These are phyloP conservation scores for Gadus chalcogrammus DNA, from an alignment of 2,113 vertebrate genomes.

Conservation along the genomic window DNA sequence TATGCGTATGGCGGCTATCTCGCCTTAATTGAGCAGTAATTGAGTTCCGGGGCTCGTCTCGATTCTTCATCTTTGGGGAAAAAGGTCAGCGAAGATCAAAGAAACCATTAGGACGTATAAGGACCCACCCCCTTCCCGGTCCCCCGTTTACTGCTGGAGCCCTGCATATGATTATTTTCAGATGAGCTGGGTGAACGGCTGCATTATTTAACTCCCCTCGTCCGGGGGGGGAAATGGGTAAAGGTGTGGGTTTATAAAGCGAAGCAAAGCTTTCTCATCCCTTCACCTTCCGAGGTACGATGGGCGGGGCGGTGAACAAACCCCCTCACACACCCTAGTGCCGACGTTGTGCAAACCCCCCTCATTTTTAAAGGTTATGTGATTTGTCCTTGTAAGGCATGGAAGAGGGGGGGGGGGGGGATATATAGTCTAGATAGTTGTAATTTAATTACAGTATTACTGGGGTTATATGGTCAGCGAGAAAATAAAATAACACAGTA, in stretches of 20 bases:
- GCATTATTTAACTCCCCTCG: constrained; percentile 42
- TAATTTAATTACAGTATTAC: too few species aligned
- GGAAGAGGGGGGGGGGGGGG: constrained; percentile 28
- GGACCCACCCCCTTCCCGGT: background rate
- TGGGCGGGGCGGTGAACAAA: constrained; percentile 20
- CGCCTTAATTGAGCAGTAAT: constrained; percentile 17
- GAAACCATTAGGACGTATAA: background rate
- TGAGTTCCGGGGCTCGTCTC: background rate
- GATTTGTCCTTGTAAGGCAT: constrained; percentile 40
- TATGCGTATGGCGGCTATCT: background rate
- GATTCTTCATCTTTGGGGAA: constrained; percentile 10
- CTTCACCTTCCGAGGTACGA: constrained; percentile 29
- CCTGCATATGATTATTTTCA: constrained; percentile 3
- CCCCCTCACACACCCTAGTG: background rate
- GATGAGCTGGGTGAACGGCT: constrained; percentile 37
- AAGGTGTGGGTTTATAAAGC: constrained; percentile 25
- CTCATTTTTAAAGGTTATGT: too few species aligned
- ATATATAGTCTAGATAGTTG: background rate
- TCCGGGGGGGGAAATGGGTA: background rate
- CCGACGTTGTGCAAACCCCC: too few species aligned
- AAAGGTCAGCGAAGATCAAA: constrained; percentile 6
- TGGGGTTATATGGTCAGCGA: too few species aligned
- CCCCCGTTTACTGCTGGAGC: background rate
- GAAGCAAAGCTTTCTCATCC: constrained; percentile 31
- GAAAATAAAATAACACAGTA: too few species aligned